Evolutionary conservation across 2,888 invertebrate species (phyloP), one percentile per base, ranked within the genome.

Genomic region (Hoplodrina ambigua): DNA sequence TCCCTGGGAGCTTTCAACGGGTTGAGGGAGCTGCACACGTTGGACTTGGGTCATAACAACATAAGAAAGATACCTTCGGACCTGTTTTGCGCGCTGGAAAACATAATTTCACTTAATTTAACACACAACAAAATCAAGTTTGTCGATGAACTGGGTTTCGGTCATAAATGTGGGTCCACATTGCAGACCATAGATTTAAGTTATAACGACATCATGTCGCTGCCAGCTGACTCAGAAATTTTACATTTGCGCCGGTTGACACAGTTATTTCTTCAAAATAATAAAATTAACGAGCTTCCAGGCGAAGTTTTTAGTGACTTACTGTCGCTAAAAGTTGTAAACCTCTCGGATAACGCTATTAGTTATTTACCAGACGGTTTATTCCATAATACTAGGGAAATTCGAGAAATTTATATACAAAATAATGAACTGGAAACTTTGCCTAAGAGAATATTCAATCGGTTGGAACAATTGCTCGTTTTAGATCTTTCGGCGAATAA

Each of bases 401-500:
- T 98, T 80, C 97, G 98, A 59, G 98, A 98, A 94, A 97, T 98
- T 87, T 98, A 98, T 93, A 96, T 98, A 88, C 98, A 98, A 89
- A 97, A 98, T 95, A 99, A 99, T 94, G 97, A 98, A 86, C 96
- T 99, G 86, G 97, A 97, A 91, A 97, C 97, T 88, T 95, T 99
- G 86, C 98, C 98, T 73, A 97, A 97, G 87, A 98, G 98, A 75
- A 96, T 98, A 84, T 98, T 99, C 94, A 98, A 98, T 89, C 97
- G 98, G 64, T 95, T 99, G 87, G 98, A 98, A 91, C 98, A 98
- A 94, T 96, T 99, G 88, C 96, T 98, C 85, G 97, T 98, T 84
- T 96, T 99, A 88, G 98, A 99, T 96, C 96, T 99, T 89, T 98
- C 98, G 80, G 97, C 97, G 88, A 99, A 99, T 96, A 98, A 98